A percentile compares a stretch with the other conserved stretches of the same genome.
Evolutionary conservation across 23 tunicate genomes (phyloP).

Genomic region (Oikopleura dioica): DNA sequence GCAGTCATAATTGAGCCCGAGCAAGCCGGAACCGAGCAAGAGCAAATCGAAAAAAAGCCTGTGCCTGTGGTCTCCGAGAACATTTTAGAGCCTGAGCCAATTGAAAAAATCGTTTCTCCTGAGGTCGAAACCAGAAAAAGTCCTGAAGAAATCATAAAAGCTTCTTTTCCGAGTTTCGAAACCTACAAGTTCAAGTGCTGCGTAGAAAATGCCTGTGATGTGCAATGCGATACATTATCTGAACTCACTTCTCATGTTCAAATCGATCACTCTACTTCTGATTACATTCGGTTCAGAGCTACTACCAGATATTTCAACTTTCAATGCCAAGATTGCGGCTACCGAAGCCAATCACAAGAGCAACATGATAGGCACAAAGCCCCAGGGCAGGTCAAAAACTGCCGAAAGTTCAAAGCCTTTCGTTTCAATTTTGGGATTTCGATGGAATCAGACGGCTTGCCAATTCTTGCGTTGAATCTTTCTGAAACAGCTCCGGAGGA

Average conservation of each 20-base stretch:
- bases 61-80: too few relatives aligned
- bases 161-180: too few relatives aligned
- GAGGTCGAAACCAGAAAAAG: too few relatives aligned
- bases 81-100: too few relatives aligned
- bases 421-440: not conserved
- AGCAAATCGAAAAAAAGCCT: too few relatives aligned
- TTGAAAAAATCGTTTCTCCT: too few relatives aligned
- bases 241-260: not conserved
- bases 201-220: too few relatives aligned
- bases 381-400: not conserved
- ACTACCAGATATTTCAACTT: not conserved
- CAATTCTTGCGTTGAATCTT: not conserved
- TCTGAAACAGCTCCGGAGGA: not conserved
- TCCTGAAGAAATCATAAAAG: too few relatives aligned
- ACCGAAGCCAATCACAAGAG: not conserved
- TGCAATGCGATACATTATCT: too few relatives aligned
- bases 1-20: too few relatives aligned
- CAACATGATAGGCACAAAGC: not conserved
- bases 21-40: too few relatives aligned
- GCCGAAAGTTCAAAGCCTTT: not conserved
- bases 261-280: not conserved
- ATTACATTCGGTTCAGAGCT: not conserved
- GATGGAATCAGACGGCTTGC: not conserved
- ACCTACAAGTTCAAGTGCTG: too few relatives aligned
- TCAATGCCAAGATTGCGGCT: not conserved